Evolutionary conservation across 2,797 vertebrate genomes (phyloP), one percentile per base, ranked within the genome.

Genomic region (Artibeus jamaicensis): DNA sequence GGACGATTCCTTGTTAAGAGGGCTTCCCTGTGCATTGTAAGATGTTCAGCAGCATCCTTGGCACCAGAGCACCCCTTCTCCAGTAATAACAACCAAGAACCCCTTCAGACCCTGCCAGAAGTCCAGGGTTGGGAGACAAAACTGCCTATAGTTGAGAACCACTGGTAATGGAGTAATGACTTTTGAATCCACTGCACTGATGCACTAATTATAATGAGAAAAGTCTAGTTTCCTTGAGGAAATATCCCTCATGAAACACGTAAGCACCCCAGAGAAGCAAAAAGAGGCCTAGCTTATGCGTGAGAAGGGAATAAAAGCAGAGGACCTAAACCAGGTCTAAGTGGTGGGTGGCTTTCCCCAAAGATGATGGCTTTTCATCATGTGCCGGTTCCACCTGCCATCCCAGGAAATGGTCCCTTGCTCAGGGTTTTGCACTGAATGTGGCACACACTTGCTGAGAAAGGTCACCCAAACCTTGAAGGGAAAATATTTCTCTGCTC

Each of bases 381-480:
- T 4, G 32, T 26, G 22, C 39, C 53, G 21, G 9, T 62, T 89
- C 37, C 39, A 48, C 8, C 34, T 48, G 24, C 79, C 44, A 15
- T 34, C 39, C 74, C 9, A 37, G 48, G 19, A 93, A 62, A 86
- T 10, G 37, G 50, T 34, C 15, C 55, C 37, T 78, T n/a, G 42
- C 62, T 50, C 12, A 14, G 32, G 53, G 22, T 50, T 77, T 95
- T 62, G 42, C 68, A n/a, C 65, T 73, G 18, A 96, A 79, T 37
- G 62, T 77, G 53, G 50, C 19, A 62, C 26, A 57, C 46, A 4
- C 19, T 77, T 73, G 29, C 74, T 77, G 85, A 76, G 32, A 94
- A 81, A 96, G 71, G 76, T 82, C 92, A 87, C n/a, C 10, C 24
- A 70, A 93, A 94, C 81, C 85, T 96, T 86, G 68, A 93, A 89